phyloP scores from a whole-genome alignment of 1,140 invertebrate genomes.

The Contarinia nasturtii region DNA sequence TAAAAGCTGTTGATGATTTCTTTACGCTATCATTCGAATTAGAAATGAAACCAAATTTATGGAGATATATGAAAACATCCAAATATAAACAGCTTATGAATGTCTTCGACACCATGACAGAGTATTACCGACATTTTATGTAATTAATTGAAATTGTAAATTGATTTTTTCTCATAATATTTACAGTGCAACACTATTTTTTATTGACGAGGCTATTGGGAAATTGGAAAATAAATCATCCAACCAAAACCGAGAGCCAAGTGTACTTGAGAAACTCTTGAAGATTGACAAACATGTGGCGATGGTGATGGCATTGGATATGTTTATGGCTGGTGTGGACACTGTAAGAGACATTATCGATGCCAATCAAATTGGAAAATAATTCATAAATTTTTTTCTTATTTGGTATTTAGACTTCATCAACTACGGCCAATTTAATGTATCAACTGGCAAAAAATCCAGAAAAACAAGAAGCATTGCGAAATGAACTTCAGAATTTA shows the following conservation, averaged over 20 bases:
- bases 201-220: slow-evolving; percentile 14
- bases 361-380: too few species aligned
- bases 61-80: slow-evolving; percentile 35
- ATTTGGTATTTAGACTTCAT: slow-evolving; percentile 7
- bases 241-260: slow-evolving; percentile 11
- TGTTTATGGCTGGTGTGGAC: slow-evolving; percentile 55
- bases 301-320: slow-evolving; percentile 47
- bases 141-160: slow-evolving; percentile 1
- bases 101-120: slow-evolving; percentile 20
- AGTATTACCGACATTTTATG: too few species aligned
- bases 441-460: slow-evolving; percentile 22
- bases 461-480: slow-evolving; percentile 40
- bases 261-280: slow-evolving; percentile 32
- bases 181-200: slow-evolving; percentile 3
- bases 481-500: slow-evolving; percentile 34
- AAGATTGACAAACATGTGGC: slow-evolving; percentile 31
- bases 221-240: slow-evolving; percentile 12
- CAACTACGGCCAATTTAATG: not conserved
- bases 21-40: slow-evolving; percentile 36
- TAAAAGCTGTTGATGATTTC: slow-evolving; percentile 35
- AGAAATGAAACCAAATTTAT: slow-evolving; percentile 39
- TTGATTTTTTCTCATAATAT: too few species aligned
- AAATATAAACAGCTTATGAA: slow-evolving; percentile 33
- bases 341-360: slow-evolving; percentile 31
- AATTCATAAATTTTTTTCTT: too few species aligned